Conservation (phyloP, 2,113 vertebrate species). For the Acanthochromis polyacanthus region DNA sequence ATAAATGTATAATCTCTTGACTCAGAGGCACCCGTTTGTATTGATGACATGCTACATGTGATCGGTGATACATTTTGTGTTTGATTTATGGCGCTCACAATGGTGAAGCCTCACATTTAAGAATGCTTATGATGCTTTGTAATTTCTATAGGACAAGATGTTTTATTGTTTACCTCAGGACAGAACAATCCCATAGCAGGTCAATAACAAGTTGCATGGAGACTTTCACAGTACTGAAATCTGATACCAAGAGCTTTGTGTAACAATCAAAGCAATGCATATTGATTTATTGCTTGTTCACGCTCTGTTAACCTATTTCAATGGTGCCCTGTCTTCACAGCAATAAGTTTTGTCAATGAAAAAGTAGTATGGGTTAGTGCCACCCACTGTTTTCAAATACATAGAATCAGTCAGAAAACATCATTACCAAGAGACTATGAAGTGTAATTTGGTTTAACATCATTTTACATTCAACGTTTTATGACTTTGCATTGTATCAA, state of each 20-base stretch:
- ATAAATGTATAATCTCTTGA: constrained; percentile 52
- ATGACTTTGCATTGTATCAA: background rate
- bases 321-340: constrained; percentile 25
- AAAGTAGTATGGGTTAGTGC: constrained; percentile 22
- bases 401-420: constrained; percentile 18
- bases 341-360: constrained; percentile 15
- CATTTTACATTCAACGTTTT: too few relatives aligned
- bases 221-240: constrained; percentile 29
- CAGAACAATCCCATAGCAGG: background rate
- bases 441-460: background rate
- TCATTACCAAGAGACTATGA: background rate
- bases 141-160: background rate
- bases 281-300: constrained; percentile 65
- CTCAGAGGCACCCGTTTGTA: constrained; percentile 30
- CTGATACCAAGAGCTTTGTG: constrained; percentile 21
- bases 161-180: constrained; percentile 32
- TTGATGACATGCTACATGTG: constrained; percentile 56
- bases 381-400: background rate
- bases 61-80: constrained; percentile 12
- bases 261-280: constrained; percentile 41
- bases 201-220: constrained; percentile 48
- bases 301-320: constrained; percentile 43
- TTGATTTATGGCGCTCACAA: background rate
- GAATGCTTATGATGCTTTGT: background rate
- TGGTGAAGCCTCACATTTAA: constrained; percentile 1